These are phyloP conservation scores for Ethmia dodecea DNA, from an alignment of 2,888 invertebrate genomes.

Conservation along the genomic window DNA sequence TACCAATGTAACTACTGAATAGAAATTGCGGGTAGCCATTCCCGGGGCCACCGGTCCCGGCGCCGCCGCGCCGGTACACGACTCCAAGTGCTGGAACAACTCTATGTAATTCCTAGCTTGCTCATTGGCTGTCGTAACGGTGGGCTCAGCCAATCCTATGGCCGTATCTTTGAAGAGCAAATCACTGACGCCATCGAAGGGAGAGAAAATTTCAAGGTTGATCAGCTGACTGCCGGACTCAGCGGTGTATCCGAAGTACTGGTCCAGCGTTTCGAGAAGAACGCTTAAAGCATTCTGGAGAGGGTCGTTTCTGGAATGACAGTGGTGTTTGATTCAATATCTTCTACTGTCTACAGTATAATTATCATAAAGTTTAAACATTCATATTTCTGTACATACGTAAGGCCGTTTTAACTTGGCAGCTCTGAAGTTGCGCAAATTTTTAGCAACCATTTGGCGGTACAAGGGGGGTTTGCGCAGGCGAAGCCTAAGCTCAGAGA, in stretches of 20 bases:
- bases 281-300: conserved; percentile 43
- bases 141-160: conserved; percentile 58
- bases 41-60: conserved; percentile 9
- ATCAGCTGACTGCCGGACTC: conserved; percentile 45
- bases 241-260: conserved; percentile 69
- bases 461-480: too few relatives aligned
- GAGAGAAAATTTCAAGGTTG: conserved; percentile 76
- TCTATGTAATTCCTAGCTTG: conserved; percentile 76
- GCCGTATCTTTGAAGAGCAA: conserved; percentile 81
- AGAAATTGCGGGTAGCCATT: conserved; percentile 30
- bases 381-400: too few relatives aligned
- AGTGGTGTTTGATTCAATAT: too few relatives aligned
- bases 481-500: too few relatives aligned
- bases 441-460: too few relatives aligned
- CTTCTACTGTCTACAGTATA: too few relatives aligned
- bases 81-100: conserved; percentile 64
- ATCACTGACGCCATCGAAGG: conserved; percentile 70
- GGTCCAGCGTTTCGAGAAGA: conserved; percentile 64
- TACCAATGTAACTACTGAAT: conserved; percentile 39
- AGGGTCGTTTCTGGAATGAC: conserved; percentile 48
- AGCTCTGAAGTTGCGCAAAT: too few relatives aligned
- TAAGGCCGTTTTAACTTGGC: too few relatives aligned
- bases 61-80: conserved; percentile 43
- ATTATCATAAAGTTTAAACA: too few relatives aligned
- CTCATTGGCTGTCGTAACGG: conserved; percentile 37